These are phyloP conservation scores for Protophormia terraenovae DNA, from an alignment of 2,888 invertebrate genomes.

Conservation along the genomic window DNA sequence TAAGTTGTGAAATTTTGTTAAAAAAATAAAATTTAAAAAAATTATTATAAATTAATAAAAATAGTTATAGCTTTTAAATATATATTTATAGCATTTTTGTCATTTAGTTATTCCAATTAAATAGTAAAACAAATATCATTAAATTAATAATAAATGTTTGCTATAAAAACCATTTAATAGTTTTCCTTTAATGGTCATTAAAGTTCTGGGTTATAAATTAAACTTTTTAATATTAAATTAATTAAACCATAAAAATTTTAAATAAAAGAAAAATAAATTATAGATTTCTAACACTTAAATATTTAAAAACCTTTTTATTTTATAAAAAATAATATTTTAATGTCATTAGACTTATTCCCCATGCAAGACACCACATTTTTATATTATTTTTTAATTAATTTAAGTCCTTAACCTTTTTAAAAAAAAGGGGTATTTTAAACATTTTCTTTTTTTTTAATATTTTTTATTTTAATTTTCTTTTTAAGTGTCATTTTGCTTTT, in stretches of 20 bases:
- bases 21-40: constrained; percentile 3
- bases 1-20: not conserved
- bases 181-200: too few relatives aligned
- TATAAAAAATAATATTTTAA: too few relatives aligned
- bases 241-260: constrained; percentile 9
- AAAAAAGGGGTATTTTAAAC: not conserved
- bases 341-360: too few relatives aligned
- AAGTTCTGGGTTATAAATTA: constrained; percentile 29
- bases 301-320: too few relatives aligned
- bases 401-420: constrained; percentile 24
- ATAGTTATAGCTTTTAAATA: too few relatives aligned
- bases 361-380: too few relatives aligned
- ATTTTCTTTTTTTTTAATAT: not conserved
- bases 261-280: too few relatives aligned
- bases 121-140: not conserved
- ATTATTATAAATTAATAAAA: not conserved
- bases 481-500: too few relatives aligned
- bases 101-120: too few relatives aligned
- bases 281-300: too few relatives aligned
- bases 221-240: constrained; percentile 27
- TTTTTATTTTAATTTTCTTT: not conserved
- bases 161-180: not conserved
- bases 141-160: not conserved
- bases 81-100: too few relatives aligned
- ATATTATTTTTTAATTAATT: too few relatives aligned